Percentiles rank a stretch among this genome's conserved stretches.
Evolutionary conservation across 2,113 vertebrate species (phyloP).

Genomic region (Eclectus roratus): DNA sequence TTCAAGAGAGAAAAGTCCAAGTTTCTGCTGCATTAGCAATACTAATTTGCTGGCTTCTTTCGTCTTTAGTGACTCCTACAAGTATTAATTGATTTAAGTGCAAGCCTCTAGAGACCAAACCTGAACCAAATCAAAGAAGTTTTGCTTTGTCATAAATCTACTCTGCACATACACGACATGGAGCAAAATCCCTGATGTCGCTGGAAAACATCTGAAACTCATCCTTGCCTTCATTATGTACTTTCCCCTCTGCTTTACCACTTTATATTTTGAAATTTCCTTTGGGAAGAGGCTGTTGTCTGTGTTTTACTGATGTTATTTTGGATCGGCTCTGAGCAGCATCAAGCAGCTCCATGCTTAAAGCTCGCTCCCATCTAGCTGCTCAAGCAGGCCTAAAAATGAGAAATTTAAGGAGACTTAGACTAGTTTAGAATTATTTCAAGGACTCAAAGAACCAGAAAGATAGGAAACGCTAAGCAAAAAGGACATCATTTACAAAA

Average conservation of each 20-base stretch:
- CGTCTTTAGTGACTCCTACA: neutral
- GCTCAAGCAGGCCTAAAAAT: neutral
- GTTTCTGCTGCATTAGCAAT: neutral
- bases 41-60: neutral
- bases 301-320: neutral
- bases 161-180: rapidly evolving
- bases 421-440: neutral
- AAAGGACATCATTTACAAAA: neutral
- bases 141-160: neutral
- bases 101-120: neutral
- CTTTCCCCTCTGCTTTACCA: neutral
- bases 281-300: neutral
- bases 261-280: neutral
- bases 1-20: neutral
- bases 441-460: neutral
- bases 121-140: neutral
- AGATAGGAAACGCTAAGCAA: neutral
- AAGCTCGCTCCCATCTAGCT: neutral
- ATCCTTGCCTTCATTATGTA: neutral
- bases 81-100: neutral
- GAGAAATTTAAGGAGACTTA: neutral
- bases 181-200: neutral
- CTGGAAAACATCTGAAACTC: neutral
- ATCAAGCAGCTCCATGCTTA: rapidly evolving
- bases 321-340: neutral